Evolutionary conservation across 1,140 invertebrate species (phyloP), one percentile per base, ranked within the genome.

Genomic region (Capitella teleta): DNA sequence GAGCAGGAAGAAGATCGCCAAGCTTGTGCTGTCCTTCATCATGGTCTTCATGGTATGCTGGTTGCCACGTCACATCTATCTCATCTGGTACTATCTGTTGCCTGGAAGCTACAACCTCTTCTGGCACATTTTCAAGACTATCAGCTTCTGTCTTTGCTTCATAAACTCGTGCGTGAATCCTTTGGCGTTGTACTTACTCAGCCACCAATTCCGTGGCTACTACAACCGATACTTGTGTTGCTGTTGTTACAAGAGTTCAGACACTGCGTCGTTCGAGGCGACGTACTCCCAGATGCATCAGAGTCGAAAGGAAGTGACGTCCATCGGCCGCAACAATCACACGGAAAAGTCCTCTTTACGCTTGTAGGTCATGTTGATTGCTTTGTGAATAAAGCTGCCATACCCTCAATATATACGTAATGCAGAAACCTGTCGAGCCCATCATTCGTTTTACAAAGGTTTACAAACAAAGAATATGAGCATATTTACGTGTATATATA

Each of bases 1-100:
- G 53, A 86, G 87, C 0, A 74, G 88, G 28, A 83, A 86, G 65
- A 89, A 92, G 73, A 87, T 95, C 1, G 89, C 89, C 0, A 81
- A 90, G 52, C 86, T 89, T 38, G 88, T 94, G 4, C 73, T 94
- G 40, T 80, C 85, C 1, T 92, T 94, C 65, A 87, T 93, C 1
- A 70, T 90, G n/a, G 82, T 93, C 24, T 94, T 95, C 63, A 84
- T 87, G 0, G 73, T 91, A 8, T 94, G 90, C 64, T 94, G 92
- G 71, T 78, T 90, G 36, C 85, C 87, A 0, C 79, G 80, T 57
- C 87, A 90, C 67, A 79, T 87, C 3, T 89, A 86, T 63, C 82
- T 91, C 77, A 70, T 93, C 48, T 87, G 89, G 82, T 92, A 89
- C 67, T 86, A 91, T 72, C 80, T 86, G 53, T 76, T 82, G 61